Evolutionary conservation across 1,140 invertebrate genomes (phyloP).

Genomic region (Meteorus sp.): DNA sequence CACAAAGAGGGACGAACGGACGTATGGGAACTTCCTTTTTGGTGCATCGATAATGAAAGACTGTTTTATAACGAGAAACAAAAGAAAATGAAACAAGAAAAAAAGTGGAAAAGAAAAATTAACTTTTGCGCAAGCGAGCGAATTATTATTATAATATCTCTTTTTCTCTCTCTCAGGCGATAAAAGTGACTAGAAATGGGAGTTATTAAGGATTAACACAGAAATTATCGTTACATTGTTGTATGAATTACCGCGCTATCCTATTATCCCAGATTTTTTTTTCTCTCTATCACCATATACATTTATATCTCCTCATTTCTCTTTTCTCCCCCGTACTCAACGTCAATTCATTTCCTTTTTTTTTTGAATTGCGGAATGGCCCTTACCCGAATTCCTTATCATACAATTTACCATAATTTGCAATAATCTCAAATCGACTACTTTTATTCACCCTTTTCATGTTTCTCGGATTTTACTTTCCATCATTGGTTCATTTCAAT

Average conservation of each 20-base stretch:
- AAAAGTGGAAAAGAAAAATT: not conserved
- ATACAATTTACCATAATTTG: slow-evolving; percentile 18
- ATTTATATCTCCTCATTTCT: slow-evolving; percentile 13
- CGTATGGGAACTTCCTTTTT: slow-evolving; percentile 14
- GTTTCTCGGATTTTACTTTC: slow-evolving; percentile 6
- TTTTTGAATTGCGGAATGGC: slow-evolving; percentile 12
- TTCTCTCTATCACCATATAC: not conserved
- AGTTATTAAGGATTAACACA: slow-evolving; percentile 30
- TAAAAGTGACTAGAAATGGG: slow-evolving; percentile 24
- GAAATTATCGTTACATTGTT: slow-evolving; percentile 30
- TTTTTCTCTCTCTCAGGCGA: not conserved
- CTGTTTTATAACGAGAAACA: slow-evolving; percentile 40
- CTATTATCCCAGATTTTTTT: not conserved
- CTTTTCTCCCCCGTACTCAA: too few relatives aligned
- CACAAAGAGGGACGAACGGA: slow-evolving; percentile 24
- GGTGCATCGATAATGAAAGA: slow-evolving; percentile 42
- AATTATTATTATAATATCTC: not conserved
- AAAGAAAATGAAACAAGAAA: slow-evolving; percentile 16
- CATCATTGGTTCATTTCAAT: too few relatives aligned
- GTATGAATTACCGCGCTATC: slow-evolving; percentile 26
- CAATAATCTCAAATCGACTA: slow-evolving; percentile 6
- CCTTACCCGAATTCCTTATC: too few relatives aligned
- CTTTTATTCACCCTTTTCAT: slow-evolving; percentile 16
- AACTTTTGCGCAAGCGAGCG: slow-evolving; percentile 12
- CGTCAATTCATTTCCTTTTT: not conserved